Evolutionary conservation across 2,797 vertebrate genomes (phyloP).

Genomic region (Cirrhinus molitorella): DNA sequence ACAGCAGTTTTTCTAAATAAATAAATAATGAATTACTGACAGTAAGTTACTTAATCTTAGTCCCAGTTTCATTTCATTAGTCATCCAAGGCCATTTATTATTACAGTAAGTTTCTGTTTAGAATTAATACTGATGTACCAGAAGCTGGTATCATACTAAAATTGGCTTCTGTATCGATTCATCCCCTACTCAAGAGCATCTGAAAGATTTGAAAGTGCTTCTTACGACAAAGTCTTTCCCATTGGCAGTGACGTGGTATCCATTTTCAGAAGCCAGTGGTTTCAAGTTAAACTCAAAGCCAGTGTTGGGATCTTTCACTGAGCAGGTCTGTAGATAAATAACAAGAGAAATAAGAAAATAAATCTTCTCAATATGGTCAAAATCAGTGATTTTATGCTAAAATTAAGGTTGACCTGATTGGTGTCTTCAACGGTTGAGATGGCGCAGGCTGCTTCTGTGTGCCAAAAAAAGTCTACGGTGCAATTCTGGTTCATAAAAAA

Average conservation of each 20-base stretch:
- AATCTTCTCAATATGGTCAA: background rate
- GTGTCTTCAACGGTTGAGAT: conserved; percentile 77
- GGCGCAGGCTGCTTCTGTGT: conserved; percentile 91
- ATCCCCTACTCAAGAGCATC: background rate
- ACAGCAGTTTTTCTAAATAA: too few species aligned
- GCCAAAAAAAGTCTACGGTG: conserved; percentile 88
- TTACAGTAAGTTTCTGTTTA: background rate
- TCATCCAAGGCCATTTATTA: background rate
- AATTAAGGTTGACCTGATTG: conserved; percentile 77
- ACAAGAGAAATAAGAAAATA: conserved; percentile 16
- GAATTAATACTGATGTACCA: background rate
- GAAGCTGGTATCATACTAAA: background rate
- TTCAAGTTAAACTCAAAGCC: conserved; percentile 90
- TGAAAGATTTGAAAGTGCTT: conserved; percentile 13
- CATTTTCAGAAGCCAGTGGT: conserved; percentile 76
- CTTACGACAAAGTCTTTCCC: conserved; percentile 87
- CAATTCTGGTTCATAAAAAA: conserved; percentile 89
- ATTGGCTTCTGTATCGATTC: background rate
- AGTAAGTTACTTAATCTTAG: background rate
- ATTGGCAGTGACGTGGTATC: conserved; percentile 77
- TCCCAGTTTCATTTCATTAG: background rate
- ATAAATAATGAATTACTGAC: background rate
- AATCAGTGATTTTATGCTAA: background rate
- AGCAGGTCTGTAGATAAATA: conserved; percentile 79
- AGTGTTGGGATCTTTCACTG: conserved; percentile 87